Evolutionary conservation across 2,113 vertebrate species (phyloP), one percentile per base, ranked within the genome.

Genomic region (Eidolon helvum): DNA sequence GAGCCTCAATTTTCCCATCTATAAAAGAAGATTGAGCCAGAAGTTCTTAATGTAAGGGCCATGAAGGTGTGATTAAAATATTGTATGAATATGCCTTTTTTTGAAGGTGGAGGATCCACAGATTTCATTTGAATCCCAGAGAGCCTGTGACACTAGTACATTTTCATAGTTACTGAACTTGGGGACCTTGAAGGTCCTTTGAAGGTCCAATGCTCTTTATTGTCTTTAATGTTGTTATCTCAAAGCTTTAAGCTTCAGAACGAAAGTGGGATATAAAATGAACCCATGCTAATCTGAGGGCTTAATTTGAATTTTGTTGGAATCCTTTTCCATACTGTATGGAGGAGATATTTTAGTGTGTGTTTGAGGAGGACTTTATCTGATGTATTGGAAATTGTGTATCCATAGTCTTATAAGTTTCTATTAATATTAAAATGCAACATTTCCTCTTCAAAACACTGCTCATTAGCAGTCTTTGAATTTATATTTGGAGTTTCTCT

Each of bases 51-150:
- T 71, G 4, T 69, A 74, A 79, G 33, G 55, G 61, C 59, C n/a
- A 16, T 16, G 38, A 79, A 33, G 28, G 19, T 28, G 9, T 43
- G 63, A 72, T 68, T 26, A 61, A 80, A 72, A 68, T 72, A 16
- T 12, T 40, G 18, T 10, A 24, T 21, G 24, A 69, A 11, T n/a
- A 22, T 61, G 55, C 24, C 61, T 77, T 48, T 33, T 18, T 5
- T 16, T 43, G n/a, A 5, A 12, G 2, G 14, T 2, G 0, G n/a
- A 11, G 24, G 22, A 21, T 18, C 33, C 55, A 1, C 1, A 33
- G 4, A 10, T n/a, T 86, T 50, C 21, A 6, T 71, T 1, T 53
- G 79, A 59, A 57, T 26, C 35, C 35, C 9, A 4, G 26, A n/a
- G 40, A 66, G 50, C 6, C 40, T 30, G 10, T 59, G 84, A 77